Conservation (phyloP, 2,113 vertebrate genomes). For the Rhabdornis inornatus region DNA sequence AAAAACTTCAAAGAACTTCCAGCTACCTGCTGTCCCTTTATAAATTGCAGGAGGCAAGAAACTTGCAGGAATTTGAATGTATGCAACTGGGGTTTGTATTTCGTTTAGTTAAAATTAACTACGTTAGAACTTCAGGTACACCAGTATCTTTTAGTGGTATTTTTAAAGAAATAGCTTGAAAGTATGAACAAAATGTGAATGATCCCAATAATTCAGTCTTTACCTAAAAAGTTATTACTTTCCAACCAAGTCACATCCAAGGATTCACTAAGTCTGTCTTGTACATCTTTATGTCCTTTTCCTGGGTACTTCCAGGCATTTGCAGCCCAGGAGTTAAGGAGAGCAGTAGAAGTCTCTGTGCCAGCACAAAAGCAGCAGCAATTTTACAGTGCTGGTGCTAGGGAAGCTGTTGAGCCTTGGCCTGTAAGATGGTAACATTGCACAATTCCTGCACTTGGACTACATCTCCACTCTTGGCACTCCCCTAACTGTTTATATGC, state of each 20-base stretch:
- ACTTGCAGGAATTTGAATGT: background rate
- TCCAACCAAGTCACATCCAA: background rate
- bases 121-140: background rate
- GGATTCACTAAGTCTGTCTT: background rate
- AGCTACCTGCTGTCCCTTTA: background rate
- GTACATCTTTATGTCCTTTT: background rate
- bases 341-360: rapidly evolving
- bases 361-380: background rate
- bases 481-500: background rate
- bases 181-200: background rate
- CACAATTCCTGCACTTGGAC: background rate
- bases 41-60: background rate
- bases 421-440: background rate
- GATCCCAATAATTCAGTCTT: background rate
- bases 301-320: background rate
- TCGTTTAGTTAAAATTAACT: background rate
- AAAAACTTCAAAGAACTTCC: background rate
- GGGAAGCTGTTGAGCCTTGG: background rate
- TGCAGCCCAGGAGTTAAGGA: background rate
- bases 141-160: background rate
- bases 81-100: background rate
- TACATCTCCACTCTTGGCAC: background rate
- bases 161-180: background rate
- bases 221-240: background rate
- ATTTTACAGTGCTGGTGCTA: background rate